Evolutionary conservation across 37 sponge, comb jelly and placozoan genomes (phyloP).

Genomic region (Diacarnus erythraeanus): DNA sequence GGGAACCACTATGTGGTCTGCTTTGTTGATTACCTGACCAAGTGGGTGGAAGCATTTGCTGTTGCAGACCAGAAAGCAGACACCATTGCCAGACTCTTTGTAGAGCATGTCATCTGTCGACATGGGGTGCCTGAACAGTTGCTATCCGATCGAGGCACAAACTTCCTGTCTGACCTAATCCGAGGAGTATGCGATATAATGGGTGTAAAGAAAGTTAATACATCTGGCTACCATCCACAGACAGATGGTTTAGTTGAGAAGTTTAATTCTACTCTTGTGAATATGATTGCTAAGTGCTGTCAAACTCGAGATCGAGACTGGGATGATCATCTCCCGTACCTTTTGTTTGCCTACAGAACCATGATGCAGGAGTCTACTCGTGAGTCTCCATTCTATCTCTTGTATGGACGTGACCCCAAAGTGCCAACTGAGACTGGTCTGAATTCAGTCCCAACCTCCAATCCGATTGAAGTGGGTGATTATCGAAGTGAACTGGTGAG

Average conservation of each 20-base stretch:
- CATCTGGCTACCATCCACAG: slow-evolving; percentile 51
- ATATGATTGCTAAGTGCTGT: slow-evolving; percentile 33
- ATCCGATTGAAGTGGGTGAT: neutral
- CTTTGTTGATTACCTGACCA: too few relatives aligned
- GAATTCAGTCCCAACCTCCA: neutral
- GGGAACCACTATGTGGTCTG: too few relatives aligned
- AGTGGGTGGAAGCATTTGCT: too few relatives aligned
- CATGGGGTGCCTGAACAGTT: slow-evolving; percentile 40
- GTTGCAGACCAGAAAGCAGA: slow-evolving; percentile 34
- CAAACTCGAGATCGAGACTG: slow-evolving; percentile 18
- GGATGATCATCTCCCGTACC: slow-evolving; percentile 49
- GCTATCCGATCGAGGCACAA: slow-evolving; percentile 39
- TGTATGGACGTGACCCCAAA: slow-evolving; percentile 9
- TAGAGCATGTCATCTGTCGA: slow-evolving; percentile 30
- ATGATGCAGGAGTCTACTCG: slow-evolving; percentile 38
- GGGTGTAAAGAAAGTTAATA: slow-evolving; percentile 26
- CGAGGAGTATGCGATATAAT: slow-evolving; percentile 27
- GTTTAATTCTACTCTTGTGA: slow-evolving; percentile 49
- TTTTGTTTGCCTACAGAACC: slow-evolving; percentile 49
- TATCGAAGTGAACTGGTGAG: slow-evolving; percentile 8
- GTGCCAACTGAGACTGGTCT: slow-evolving; percentile 27
- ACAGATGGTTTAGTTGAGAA: slow-evolving; percentile 50
- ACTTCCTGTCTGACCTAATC: slow-evolving; percentile 37
- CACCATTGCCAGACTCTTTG: slow-evolving; percentile 48
- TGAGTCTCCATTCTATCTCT: slow-evolving; percentile 15